These are phyloP conservation scores for Actinia tenebrosa DNA, from an alignment of 64 coral and sea anemone genomes.

Conservation along the genomic window DNA sequence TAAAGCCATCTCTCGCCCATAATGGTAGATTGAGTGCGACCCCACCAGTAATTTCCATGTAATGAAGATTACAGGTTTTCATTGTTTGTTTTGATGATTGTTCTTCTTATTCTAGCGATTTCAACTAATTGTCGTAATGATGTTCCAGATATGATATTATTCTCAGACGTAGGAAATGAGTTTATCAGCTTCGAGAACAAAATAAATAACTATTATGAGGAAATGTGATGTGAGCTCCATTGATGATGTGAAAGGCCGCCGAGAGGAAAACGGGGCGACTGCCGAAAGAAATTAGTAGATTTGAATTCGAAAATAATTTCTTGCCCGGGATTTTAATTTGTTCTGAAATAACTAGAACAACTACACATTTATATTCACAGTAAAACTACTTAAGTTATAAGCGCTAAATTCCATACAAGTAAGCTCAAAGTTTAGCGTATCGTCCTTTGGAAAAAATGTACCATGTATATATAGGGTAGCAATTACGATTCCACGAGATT, in stretches of 20 bases:
- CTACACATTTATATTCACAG: too few relatives aligned
- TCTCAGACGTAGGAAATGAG: background rate
- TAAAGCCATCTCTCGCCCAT: background rate
- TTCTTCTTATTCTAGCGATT: background rate
- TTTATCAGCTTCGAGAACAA: background rate
- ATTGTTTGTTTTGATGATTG: background rate
- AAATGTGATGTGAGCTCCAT: background rate
- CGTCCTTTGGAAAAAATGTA: too few relatives aligned
- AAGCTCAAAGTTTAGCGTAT: too few relatives aligned
- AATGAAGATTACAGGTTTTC: too few relatives aligned
- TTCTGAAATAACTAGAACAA: too few relatives aligned
- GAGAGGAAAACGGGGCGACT: background rate
- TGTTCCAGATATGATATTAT: background rate
- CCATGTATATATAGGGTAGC: too few relatives aligned
- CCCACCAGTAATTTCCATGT: too few relatives aligned
- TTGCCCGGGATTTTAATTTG: too few relatives aligned
- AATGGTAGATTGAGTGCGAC: background rate
- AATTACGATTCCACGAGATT: too few relatives aligned
- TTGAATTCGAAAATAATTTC: too few relatives aligned
- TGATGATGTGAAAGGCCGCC: background rate
- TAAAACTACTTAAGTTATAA: too few relatives aligned
- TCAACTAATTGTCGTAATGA: background rate
- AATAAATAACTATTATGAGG: background rate
- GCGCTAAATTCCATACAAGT: too few relatives aligned
- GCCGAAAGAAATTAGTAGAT: background rate